Evolutionary conservation across 2,888 invertebrate species (phyloP).

Genomic region (Auanema freiburgensis): DNA sequence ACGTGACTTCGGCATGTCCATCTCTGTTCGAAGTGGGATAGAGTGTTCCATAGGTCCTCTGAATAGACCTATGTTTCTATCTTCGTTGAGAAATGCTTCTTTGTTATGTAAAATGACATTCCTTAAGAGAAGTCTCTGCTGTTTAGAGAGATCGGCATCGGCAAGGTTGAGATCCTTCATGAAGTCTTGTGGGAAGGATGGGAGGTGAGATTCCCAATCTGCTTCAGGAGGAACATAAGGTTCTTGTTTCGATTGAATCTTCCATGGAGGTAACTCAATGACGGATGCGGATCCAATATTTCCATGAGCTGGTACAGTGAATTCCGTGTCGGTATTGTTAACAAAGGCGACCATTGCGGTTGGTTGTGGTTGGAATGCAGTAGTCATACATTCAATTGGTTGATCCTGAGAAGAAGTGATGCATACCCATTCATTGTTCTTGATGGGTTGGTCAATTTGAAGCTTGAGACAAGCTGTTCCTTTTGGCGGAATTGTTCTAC

Average conservation of each 20-base stretch:
- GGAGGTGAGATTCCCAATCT: slow-evolving; percentile 18
- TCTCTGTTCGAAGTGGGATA: slow-evolving; percentile 14
- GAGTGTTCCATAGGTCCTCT: slow-evolving; percentile 22
- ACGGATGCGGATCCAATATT: not conserved
- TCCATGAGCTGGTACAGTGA: not conserved
- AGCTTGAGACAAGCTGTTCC: too few species aligned
- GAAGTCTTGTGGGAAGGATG: slow-evolving; percentile 1
- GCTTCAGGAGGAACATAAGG: slow-evolving; percentile 21
- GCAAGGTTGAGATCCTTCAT: slow-evolving; percentile 1
- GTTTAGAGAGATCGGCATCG: not conserved
- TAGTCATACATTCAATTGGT: too few species aligned
- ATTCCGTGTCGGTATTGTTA: not conserved
- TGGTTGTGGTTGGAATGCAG: too few species aligned
- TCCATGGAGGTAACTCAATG: not conserved
- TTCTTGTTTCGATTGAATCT: not conserved
- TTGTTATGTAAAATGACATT: slow-evolving; percentile 7
- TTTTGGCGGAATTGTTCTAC: too few species aligned
- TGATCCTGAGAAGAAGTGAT: too few species aligned
- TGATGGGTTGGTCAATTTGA: too few species aligned
- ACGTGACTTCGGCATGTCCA: slow-evolving; percentile 14
- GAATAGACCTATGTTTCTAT: slow-evolving; percentile 25
- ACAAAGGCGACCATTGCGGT: not conserved
- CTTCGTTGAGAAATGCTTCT: slow-evolving; percentile 27
- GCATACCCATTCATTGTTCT: too few species aligned
- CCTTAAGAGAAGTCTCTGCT: slow-evolving; percentile 5